Conservation (phyloP, 2,113 vertebrate genomes). For the Apodemus sylvaticus region DNA sequence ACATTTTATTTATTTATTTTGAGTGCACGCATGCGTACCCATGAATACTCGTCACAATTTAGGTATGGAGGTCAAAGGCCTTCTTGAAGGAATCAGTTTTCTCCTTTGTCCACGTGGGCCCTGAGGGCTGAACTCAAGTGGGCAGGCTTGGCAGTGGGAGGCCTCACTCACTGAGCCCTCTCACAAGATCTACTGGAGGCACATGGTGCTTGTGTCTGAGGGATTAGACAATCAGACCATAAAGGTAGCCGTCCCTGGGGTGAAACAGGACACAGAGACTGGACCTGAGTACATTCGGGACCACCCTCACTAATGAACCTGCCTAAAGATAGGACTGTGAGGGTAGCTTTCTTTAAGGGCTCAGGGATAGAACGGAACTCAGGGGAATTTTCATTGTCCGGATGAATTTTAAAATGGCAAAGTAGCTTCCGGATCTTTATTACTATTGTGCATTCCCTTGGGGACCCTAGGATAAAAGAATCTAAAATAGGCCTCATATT, state of each 20-base stretch:
- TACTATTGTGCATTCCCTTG: background rate
- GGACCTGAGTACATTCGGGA: background rate
- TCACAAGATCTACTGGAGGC: background rate
- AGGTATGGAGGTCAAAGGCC: background rate
- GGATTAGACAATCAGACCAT: background rate
- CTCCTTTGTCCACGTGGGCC: background rate
- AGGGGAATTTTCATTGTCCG: background rate
- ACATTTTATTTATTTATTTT: background rate
- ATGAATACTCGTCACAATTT: background rate
- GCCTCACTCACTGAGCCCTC: background rate
- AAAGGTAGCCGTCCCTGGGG: background rate
- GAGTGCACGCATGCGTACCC: background rate
- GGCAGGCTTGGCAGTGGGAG: background rate
- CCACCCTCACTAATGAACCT: background rate
- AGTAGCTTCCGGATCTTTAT: slow-evolving; percentile 19
- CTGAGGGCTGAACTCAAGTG: background rate
- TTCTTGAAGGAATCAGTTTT: background rate
- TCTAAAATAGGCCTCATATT: background rate
- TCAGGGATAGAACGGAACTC: background rate
- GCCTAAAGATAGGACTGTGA: background rate
- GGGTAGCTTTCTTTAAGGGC: background rate
- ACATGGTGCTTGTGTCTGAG: background rate
- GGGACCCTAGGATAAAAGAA: background rate
- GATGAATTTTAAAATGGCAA: background rate
- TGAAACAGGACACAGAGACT: background rate